phyloP scores from a whole-genome alignment of 2,888 invertebrate genomes.

The Xanthia icteritia region DNA sequence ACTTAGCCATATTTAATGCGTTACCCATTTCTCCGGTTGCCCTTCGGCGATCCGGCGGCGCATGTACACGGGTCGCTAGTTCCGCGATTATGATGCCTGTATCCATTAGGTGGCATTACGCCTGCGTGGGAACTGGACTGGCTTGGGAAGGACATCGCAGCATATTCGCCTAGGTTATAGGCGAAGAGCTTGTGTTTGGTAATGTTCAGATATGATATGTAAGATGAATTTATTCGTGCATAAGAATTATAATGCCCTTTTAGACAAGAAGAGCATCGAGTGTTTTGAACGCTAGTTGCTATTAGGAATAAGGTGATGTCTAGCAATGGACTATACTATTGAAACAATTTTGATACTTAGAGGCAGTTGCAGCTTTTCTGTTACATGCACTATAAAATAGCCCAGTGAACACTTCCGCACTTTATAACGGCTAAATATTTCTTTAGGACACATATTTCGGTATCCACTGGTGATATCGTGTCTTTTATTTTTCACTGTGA shows the following conservation, averaged over 20 bases:
- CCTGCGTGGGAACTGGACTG: constrained; percentile 82
- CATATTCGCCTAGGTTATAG: constrained; percentile 57
- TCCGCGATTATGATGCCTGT: constrained; percentile 71
- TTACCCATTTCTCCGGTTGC: background rate
- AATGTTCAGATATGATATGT: background rate
- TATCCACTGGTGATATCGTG: background rate
- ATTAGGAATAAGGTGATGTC: background rate
- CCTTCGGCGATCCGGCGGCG: constrained; percentile 27
- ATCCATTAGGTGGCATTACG: constrained; percentile 71
- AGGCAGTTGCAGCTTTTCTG: too few species aligned
- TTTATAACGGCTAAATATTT: too few species aligned
- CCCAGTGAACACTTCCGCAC: too few species aligned
- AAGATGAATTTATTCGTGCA: background rate
- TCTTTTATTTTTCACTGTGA: too few species aligned
- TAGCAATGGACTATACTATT: too few species aligned
- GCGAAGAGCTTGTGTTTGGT: constrained; percentile 5
- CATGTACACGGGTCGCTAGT: constrained; percentile 43
- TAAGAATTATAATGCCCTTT: background rate
- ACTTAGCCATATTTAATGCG: background rate
- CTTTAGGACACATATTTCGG: background rate
- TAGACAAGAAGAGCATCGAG: background rate
- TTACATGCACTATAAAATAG: too few species aligned
- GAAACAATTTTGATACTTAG: too few species aligned
- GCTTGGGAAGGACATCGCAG: constrained; percentile 68
- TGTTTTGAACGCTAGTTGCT: background rate